Evolutionary conservation across 2,888 invertebrate species (phyloP).

Genomic region (Apotomis capreana): DNA sequence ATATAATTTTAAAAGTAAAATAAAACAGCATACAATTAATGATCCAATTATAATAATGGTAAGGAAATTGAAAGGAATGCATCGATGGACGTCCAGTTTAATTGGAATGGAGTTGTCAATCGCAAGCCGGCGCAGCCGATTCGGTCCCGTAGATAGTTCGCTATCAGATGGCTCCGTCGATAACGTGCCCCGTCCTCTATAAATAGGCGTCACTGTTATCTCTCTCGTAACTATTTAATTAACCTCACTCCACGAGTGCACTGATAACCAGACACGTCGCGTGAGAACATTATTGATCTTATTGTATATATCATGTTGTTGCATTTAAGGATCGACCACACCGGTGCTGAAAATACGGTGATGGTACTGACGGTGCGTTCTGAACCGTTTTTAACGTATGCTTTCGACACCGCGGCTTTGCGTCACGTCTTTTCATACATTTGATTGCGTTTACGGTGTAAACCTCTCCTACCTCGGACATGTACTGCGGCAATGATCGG

Average conservation of each 20-base stretch:
- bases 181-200: slow-evolving; percentile 69
- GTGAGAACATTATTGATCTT: slow-evolving; percentile 65
- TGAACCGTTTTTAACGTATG: too few relatives aligned
- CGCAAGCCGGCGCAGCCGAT: slow-evolving; percentile 50
- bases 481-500: too few relatives aligned
- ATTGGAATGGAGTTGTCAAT: slow-evolving; percentile 41
- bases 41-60: background rate
- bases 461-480: too few relatives aligned
- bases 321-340: background rate
- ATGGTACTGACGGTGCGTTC: too few relatives aligned
- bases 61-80: background rate
- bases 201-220: slow-evolving; percentile 73
- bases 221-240: slow-evolving; percentile 77
- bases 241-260: slow-evolving; percentile 71
- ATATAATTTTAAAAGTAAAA: too few relatives aligned
- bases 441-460: too few relatives aligned
- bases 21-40: too few relatives aligned
- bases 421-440: too few relatives aligned
- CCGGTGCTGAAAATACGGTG: too few relatives aligned
- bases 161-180: slow-evolving; percentile 74
- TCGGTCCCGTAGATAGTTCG: slow-evolving; percentile 62
- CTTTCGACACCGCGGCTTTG: too few relatives aligned
- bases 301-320: slow-evolving; percentile 44
- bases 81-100: slow-evolving; percentile 34
- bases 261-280: slow-evolving; percentile 71